Base-by-base conservation (phyloP, 2,888 invertebrate species). In the Lochmaea crataegi region DNA sequence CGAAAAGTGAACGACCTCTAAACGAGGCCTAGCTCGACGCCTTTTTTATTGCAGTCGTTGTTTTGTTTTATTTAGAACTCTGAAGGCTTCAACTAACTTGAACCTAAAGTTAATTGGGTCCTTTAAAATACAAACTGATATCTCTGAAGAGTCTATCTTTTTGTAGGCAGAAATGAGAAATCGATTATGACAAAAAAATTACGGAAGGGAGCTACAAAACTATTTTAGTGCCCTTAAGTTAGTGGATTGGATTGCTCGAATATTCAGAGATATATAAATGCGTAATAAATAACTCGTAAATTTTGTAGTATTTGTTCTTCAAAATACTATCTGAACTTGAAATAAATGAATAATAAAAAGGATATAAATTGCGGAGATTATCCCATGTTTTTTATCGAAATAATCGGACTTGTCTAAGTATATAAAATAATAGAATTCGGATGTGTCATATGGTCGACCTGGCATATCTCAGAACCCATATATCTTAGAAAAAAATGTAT, bases 51-150 rank as follows among this genome's bases (percentile, higher is more conserved):
- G 38, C 68, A 18, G 26, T 61, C 41, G 38, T 41, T 60, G 60
- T 60, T 63, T 68, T 68, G 68, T 61, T 68, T 68, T 68, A 68
- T 68, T 68, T 63, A 53, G 63, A 68, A 68, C 51, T 68, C 61
- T 38, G 32, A 42, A 60, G 60, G 57, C 4, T 18, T 67, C 67
- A 57, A 57, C 57, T 67, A 67, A 67, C 18, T 14, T 41, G 67
- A 67, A 67, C 57, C 41, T 22, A 67, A 60, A 57, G 57, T 57
- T 67, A 57, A 67, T 67, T 67, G 67, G 57, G 42, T 18, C 18
- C 42, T 22, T 32, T 48, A 64, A 64, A 64, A n/a, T 48, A 22
- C 64, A 64, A 22, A 64, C 48, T 42, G 57, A 57, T 57, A 41
- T 57, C 57, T 67, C 57, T 14, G 41, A 32, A 57, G 18, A 41